Evolutionary conservation across 1,140 invertebrate species (phyloP), one percentile per base, ranked within the genome.

Genomic region (Leptinotarsa undecemlineata): DNA sequence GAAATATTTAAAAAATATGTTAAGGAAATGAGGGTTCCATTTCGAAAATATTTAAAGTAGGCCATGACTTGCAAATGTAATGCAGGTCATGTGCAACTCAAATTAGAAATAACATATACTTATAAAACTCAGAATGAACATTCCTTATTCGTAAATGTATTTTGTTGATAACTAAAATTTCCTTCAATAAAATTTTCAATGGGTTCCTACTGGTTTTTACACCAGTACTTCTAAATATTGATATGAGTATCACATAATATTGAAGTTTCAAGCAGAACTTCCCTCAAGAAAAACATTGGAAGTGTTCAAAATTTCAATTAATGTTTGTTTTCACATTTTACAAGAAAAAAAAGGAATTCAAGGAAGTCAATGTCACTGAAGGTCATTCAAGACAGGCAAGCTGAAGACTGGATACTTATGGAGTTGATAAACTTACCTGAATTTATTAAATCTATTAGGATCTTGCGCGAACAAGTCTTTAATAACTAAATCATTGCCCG

Each of bases 381-480:
- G 81, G 82, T 82, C 70, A 72, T 75, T 51, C 17, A 15, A 63
- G 26, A 68, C 68, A 48, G 51, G 17, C 66, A 19, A 1, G 48
- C 42, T 57, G 51, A 63, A 21, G 19, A n/a, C 15, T 42, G 33
- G 33, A 11, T 42, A 26, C 23, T 26, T 26, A 17, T 19, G 33
- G 67, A 57, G 71, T 75, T 47, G 66, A 72, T 61, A 42, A 15
- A 73, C 78, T 77, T 87, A 96, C 95, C 93, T 95, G 85, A 90
- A 94, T 84, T 94, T 94, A 33, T 92, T 86, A 82, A 96, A 96
- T 47, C 95, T 88, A 48, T 91, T 85, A 0, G 91, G 83, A 87
- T 97, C 93, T 78, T 91, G 85, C 76, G 91, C 86, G 79, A 97
- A 96, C 67, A 96, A 83, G 77, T 94, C 87, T 74, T 88, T 88